Percentiles rank a stretch among this genome's conserved stretches.
These are phyloP conservation scores for Notarius lentiginosus DNA, from an alignment of 2,113 vertebrate genomes.

Conservation along the genomic window DNA sequence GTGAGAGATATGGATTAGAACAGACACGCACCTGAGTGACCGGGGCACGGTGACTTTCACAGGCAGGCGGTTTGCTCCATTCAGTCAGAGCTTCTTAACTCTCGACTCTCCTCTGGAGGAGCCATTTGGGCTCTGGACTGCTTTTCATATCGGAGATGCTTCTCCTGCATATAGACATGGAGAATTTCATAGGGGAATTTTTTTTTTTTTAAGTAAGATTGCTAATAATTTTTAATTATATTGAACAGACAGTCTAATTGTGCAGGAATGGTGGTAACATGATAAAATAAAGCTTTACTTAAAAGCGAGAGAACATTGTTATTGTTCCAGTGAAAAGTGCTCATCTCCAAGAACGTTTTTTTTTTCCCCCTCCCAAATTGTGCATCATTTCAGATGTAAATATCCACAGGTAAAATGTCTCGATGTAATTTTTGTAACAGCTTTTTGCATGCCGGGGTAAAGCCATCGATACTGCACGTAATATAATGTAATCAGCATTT, in stretches of 20 bases:
- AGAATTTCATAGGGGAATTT: not conserved
- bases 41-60: not conserved
- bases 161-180: not conserved
- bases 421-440: no score
- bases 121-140: not conserved
- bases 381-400: no score
- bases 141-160: not conserved
- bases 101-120: not conserved
- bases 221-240: no score
- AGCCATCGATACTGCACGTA: no score
- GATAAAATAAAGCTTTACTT: no score
- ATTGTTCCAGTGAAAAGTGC: no score
- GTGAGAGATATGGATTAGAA: not conserved
- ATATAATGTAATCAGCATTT: no score
- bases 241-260: not conserved
- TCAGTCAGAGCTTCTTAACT: not conserved
- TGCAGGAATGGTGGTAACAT: not conserved
- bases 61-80: not conserved
- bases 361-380: no score
- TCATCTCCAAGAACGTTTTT: no score
- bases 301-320: no score
- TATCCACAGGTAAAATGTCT: no score
- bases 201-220: not conserved
- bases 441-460: no score
- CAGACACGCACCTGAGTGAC: not conserved